Conservation (phyloP, 2,797 vertebrate genomes). For the Echeneis naucrates region DNA sequence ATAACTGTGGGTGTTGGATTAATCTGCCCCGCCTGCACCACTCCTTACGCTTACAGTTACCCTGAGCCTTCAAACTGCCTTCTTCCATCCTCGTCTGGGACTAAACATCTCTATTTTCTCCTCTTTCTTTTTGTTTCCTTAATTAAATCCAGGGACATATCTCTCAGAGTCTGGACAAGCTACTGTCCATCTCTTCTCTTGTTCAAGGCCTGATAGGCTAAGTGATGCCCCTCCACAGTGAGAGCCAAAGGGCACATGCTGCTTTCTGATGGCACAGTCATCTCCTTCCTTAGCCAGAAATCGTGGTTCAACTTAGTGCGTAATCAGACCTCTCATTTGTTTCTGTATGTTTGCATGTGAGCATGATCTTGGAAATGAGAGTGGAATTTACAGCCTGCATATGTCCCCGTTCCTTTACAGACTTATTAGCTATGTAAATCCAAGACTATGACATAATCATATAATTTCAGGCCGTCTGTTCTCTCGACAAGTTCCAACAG, state of each 20-base stretch:
- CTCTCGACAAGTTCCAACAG: constrained; percentile 26
- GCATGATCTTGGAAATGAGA: constrained; percentile 32
- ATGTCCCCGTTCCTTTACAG: constrained; percentile 55
- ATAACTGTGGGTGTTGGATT: background rate
- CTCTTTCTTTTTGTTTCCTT: constrained; percentile 7
- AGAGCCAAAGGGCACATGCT: constrained; percentile 63
- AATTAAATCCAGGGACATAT: constrained; percentile 20
- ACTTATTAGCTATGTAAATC: constrained; percentile 69
- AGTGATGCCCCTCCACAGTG: constrained; percentile 53
- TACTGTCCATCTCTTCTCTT: constrained; percentile 24
- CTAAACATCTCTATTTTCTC: background rate
- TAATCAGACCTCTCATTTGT: constrained; percentile 1
- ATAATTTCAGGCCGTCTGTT: constrained; percentile 60
- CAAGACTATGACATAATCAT: constrained; percentile 65
- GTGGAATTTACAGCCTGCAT: constrained; percentile 55
- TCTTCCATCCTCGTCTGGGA: background rate
- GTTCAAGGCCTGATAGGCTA: constrained; percentile 63
- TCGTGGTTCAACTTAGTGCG: constrained; percentile 14
- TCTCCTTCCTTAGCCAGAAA: constrained; percentile 40
- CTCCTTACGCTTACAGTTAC: constrained; percentile 5
- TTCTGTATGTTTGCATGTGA: background rate
- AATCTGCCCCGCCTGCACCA: background rate
- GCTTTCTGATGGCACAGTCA: constrained; percentile 58
- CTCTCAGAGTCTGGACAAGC: constrained; percentile 22
- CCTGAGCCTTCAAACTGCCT: constrained; percentile 14